Evolutionary conservation across 2,888 invertebrate species (phyloP), one percentile per base, ranked within the genome.

Genomic region (Noctua comes): DNA sequence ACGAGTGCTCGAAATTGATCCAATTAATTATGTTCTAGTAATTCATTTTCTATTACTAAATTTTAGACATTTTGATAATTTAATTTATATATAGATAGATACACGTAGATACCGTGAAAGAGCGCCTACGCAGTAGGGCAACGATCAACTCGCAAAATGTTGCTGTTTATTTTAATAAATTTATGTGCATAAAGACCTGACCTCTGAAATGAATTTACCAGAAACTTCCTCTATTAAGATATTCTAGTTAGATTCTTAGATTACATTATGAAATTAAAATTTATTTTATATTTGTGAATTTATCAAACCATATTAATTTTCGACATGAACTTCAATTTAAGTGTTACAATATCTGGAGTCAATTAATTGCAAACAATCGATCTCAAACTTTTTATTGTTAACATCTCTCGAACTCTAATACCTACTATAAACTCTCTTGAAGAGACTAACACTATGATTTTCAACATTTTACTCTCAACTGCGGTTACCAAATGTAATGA

Each of bases 1-100:
- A 97, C 96, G 94, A 97, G 96, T 97, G 96, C 96, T 96, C 93
- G 93, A 96, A 96, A 95, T 95, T 95, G 94, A 93, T 95, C 94
- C 95, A 95, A 95, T 95, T 93, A 93, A 92, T 94, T 96, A 96
- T 93, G 95, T 92, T 94, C 96, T 96, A 96, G 94, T 96, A 96
- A 96, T 96, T 96, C 96, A 94, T 96, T 96, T 90, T 94, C 94
- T 96, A 96, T 95, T 91, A 94, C 96, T 96, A 96, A 95, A 91
- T 92, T 94, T 95, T 94, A 93, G 92, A 92, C 91, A 94, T 93
- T 93, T 93, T 91, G 91, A 94, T 92, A 94, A 91, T 94, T 89
- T 94, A 93, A 93, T 94, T 94, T 94, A 92, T 94, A 95, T 93
- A 95, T 94, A 95, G 91, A 92, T 93, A 95, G 91, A 93, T 93